Percentiles rank a stretch among this genome's conserved stretches.
phyloP scores from a whole-genome alignment of 2,797 vertebrate species.

The Sciaenops ocellatus region DNA sequence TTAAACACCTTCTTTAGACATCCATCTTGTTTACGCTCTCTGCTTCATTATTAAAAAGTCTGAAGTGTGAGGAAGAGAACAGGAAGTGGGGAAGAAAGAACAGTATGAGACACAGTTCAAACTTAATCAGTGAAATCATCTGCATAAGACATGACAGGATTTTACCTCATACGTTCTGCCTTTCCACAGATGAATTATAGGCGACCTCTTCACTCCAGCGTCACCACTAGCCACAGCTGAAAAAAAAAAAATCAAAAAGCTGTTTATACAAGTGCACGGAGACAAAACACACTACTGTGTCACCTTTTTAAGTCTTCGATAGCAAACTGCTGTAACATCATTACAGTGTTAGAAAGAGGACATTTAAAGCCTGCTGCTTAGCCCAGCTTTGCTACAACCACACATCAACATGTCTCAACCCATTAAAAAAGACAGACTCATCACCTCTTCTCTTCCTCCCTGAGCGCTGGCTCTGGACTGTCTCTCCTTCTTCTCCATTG shows the following conservation, averaged over 20 bases:
- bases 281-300: no score
- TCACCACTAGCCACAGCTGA: conserved; percentile 37
- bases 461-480: conserved; percentile 4
- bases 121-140: neutral
- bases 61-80: neutral
- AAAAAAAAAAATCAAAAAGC: neutral
- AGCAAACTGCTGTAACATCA: no score
- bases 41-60: neutral
- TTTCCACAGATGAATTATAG: conserved; percentile 78
- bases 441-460: conserved; percentile 69
- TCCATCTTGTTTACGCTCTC: neutral
- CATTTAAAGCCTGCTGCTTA: no score
- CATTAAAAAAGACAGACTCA: neutral
- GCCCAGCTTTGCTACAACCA: no score
- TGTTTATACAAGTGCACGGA: neutral
- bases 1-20: neutral
- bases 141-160: neutral
- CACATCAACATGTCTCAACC: no score
- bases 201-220: conserved; percentile 60
- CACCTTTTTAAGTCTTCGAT: no score
- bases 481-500: conserved; percentile 13
- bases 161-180: conserved; percentile 68
- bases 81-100: neutral
- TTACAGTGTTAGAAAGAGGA: no score
- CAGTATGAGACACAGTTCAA: neutral